phyloP scores from a whole-genome alignment of 2,888 invertebrate genomes.

The Mesorhabditis belari region DNA sequence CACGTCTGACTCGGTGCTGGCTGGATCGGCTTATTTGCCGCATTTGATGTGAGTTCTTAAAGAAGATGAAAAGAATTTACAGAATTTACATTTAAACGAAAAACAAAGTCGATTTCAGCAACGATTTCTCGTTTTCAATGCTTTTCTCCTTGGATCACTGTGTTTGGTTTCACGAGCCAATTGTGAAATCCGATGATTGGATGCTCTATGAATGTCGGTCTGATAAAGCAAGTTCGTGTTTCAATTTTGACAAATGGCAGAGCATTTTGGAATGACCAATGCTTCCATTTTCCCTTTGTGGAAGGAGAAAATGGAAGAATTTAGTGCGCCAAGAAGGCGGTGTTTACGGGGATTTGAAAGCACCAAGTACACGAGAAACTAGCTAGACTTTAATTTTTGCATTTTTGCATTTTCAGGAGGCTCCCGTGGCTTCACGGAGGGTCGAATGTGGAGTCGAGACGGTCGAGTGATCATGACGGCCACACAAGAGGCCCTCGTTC shows the following conservation, averaged over 20 bases:
- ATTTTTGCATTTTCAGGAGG: constrained; percentile 12
- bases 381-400: not conserved
- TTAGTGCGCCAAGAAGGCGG: no score
- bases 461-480: constrained; percentile 38
- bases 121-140: constrained; percentile 42
- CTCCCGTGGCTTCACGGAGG: constrained; percentile 36
- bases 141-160: constrained; percentile 44
- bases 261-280: not conserved
- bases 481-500: constrained; percentile 40
- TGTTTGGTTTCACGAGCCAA: constrained; percentile 38
- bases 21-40: constrained; percentile 28
- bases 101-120: constrained; percentile 9
- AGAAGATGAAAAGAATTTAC: not conserved
- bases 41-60: constrained; percentile 20
- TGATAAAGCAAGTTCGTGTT: constrained; percentile 33
- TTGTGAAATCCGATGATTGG: constrained; percentile 44
- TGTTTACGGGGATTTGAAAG: constrained; percentile 1
- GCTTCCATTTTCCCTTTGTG: no score
- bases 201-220: constrained; percentile 41
- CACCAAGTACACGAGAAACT: not conserved
- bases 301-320: not conserved
- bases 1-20: constrained; percentile 25
- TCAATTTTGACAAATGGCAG: no score
- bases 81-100: not conserved
- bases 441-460: constrained; percentile 40